These are phyloP conservation scores for Hirtodrosophila cameraria DNA, from an alignment of 2,888 invertebrate species.

Conservation along the genomic window DNA sequence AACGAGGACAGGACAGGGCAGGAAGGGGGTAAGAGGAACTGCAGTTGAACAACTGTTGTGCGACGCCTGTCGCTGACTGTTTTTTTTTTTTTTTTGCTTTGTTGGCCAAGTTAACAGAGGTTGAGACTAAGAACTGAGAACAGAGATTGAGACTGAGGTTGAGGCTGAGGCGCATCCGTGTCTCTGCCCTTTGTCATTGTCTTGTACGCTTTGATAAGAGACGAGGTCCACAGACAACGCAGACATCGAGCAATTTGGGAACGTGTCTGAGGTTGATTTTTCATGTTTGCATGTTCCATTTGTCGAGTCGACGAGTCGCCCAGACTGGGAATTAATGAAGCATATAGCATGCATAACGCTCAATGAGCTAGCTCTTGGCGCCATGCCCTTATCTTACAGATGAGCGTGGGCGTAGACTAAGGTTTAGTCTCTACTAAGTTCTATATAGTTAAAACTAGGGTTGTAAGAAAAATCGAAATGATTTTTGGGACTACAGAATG, in stretches of 20 bases:
- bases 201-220: conserved; percentile 77
- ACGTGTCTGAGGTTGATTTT: conserved; percentile 64
- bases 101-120: conserved; percentile 33
- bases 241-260: conserved; percentile 70
- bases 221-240: conserved; percentile 19
- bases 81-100: conserved; percentile 23
- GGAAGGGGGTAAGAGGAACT: conserved; percentile 11
- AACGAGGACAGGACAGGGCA: neutral
- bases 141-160: neutral
- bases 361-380: conserved; percentile 50
- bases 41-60: conserved; percentile 72
- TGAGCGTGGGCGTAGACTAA: conserved; percentile 20
- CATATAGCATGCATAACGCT: conserved; percentile 20
- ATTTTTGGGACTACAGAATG: no score
- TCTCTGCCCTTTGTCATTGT: conserved; percentile 80
- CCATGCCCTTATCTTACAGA: conserved; percentile 26
- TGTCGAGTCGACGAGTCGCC: conserved; percentile 6
- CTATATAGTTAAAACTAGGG: no score
- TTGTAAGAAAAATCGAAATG: no score
- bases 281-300: conserved; percentile 69
- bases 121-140: no score
- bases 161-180: conserved; percentile 35
- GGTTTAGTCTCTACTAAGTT: neutral
- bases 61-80: conserved; percentile 66
- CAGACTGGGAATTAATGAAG: conserved; percentile 28